Conservation (phyloP, 2,113 vertebrate genomes). For the Catharus bicknelli region DNA sequence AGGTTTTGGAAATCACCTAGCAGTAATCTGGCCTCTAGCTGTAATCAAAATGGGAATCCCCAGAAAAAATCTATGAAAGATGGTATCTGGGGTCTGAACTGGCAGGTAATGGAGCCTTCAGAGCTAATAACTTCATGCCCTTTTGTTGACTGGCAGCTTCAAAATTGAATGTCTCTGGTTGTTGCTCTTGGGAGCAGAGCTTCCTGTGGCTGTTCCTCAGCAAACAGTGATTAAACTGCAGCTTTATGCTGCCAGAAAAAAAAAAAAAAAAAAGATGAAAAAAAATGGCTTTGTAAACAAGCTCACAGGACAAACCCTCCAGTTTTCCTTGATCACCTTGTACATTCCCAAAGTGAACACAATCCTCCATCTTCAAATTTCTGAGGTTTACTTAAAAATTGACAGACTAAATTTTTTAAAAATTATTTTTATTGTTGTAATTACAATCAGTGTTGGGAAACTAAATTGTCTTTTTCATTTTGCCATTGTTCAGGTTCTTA, state of each 20-base stretch:
- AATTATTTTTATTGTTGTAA: background rate
- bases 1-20: background rate
- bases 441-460: background rate
- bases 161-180: constrained; percentile 67
- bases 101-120: constrained; percentile 54
- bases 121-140: constrained; percentile 60
- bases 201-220: constrained; percentile 43
- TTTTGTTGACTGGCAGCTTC: constrained; percentile 66
- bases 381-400: background rate
- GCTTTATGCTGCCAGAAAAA: background rate
- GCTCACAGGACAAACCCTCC: background rate
- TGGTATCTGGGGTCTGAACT: constrained; percentile 25
- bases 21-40: background rate
- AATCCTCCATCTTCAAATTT: background rate
- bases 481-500: background rate
- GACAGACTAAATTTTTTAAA: background rate
- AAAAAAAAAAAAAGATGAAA: background rate
- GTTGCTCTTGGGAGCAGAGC: constrained; percentile 59
- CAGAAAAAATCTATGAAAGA: constrained; percentile 52
- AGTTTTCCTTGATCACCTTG: background rate
- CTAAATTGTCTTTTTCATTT: background rate
- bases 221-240: constrained; percentile 63
- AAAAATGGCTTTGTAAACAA: constrained; percentile 38
- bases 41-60: constrained; percentile 11
- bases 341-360: background rate